A percentile compares a stretch with the other conserved stretches of the same genome.
phyloP scores from a whole-genome alignment of 1,140 invertebrate genomes.

The Halesus radiatus region DNA sequence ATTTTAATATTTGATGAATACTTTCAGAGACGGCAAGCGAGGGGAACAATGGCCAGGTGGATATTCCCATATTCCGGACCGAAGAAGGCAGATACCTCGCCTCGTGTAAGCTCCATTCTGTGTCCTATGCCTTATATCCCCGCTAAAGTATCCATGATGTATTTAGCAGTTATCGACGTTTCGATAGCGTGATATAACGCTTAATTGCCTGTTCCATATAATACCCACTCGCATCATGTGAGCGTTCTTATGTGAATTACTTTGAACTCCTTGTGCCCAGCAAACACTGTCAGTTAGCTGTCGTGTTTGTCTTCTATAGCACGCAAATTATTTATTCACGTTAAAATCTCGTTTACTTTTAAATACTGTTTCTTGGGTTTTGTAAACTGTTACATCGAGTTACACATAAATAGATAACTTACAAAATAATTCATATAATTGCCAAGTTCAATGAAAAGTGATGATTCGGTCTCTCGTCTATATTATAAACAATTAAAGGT shows the following conservation, averaged over 20 bases:
- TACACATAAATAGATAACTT: too few species aligned
- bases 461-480: too few species aligned
- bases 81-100: slow-evolving; percentile 88
- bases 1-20: slow-evolving; percentile 55
- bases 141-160: background rate
- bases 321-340: background rate
- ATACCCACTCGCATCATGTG: background rate
- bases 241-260: background rate
- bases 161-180: slow-evolving; percentile 9
- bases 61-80: slow-evolving; percentile 82
- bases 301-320: background rate
- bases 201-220: slow-evolving; percentile 19
- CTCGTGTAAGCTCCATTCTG: slow-evolving; percentile 74
- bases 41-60: slow-evolving; percentile 72
- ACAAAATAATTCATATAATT: too few species aligned
- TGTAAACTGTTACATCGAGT: too few species aligned
- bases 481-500: too few species aligned
- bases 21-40: slow-evolving; percentile 58
- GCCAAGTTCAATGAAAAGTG: too few species aligned
- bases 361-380: background rate
- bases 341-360: background rate
- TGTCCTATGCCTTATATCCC: slow-evolving; percentile 9
- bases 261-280: background rate
- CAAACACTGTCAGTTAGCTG: slow-evolving; percentile 11
- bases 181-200: slow-evolving; percentile 31